phyloP scores from a whole-genome alignment of 1,140 invertebrate species.

The Atopsyche davidsoni region DNA sequence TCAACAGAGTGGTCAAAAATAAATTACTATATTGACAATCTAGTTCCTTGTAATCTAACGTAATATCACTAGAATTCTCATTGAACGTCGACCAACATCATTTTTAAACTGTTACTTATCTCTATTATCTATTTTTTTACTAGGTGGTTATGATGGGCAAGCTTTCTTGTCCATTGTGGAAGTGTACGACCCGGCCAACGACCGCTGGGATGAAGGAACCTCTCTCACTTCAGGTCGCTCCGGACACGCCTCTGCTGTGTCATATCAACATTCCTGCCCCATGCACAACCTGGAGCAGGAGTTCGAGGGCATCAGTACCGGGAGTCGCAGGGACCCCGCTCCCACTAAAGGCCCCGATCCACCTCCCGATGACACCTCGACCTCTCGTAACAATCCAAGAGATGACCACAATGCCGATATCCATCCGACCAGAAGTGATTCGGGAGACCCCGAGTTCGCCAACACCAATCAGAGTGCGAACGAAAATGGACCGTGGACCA shows the following conservation, averaged over 20 bases:
- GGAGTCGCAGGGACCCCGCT: background rate
- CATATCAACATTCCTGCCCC: slow-evolving; percentile 60
- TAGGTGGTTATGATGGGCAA: slow-evolving; percentile 82
- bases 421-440: background rate
- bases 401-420: too few relatives aligned
- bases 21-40: too few relatives aligned
- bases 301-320: slow-evolving; percentile 5
- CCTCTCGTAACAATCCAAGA: background rate
- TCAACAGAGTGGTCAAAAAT: too few relatives aligned
- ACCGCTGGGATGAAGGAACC: slow-evolving; percentile 69
- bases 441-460: background rate
- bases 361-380: background rate
- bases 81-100: background rate
- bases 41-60: background rate
- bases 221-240: slow-evolving; percentile 80
- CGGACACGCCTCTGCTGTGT: slow-evolving; percentile 84
- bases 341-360: background rate
- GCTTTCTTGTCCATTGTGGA: slow-evolving; percentile 77
- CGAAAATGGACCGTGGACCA: slow-evolving; percentile 3
- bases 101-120: too few relatives aligned
- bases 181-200: slow-evolving; percentile 72
- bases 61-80: background rate
- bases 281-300: slow-evolving; percentile 45
- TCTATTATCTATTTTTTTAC: slow-evolving; percentile 30
- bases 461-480: background rate